Evolutionary conservation across 1,140 invertebrate species (phyloP), one percentile per base, ranked within the genome.

Genomic region (Temnothorax curvispinosus): DNA sequence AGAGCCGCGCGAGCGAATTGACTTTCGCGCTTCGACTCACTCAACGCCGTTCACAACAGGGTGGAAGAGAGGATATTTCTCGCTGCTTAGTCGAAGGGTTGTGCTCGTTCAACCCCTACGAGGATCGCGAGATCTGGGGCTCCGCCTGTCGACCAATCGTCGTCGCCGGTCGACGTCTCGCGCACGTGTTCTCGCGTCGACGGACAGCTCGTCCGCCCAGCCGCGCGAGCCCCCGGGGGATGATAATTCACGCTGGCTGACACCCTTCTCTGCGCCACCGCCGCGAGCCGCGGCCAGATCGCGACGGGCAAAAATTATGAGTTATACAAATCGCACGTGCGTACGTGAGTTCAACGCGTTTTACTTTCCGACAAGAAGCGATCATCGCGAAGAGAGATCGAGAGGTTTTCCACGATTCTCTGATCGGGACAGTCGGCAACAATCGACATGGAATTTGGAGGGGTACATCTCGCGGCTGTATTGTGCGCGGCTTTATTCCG

Each of bases 91-190:
- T n/a, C 62, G 64, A 72, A 77, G 82, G 88, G 88, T 86, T 87
- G 85, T 78, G 62, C 35, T 67, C 78, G 38, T 74, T 74, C 88
- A 54, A 74, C 60, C 69, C 58, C 69, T 27, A n/a, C 32, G 41
- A 86, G 80, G 85, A 84, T 90, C 90, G 87, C 58, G 78, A 89
- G 89, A 81, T 87, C 64, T 56, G 78, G 88, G 21, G 0, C 93
- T 82, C 91, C 94, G 91, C 94, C 94, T 89, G 80, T 75, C 85
- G 60, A 74, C 94, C 94, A 94, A 94, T 94, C 85, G 75, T 62
- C 62, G 13, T 50, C 67, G 41, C 7, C 8, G 67, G 72, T 21
- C 62, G 52, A 92, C 75, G 85, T 84, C 54, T 65, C 38, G 52
- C 81, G 84, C 71, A 69, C 58, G 75, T 84, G 54, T 47, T 50